These are phyloP conservation scores for Verasper variegatus DNA, from an alignment of 2,113 vertebrate genomes.

Conservation along the genomic window DNA sequence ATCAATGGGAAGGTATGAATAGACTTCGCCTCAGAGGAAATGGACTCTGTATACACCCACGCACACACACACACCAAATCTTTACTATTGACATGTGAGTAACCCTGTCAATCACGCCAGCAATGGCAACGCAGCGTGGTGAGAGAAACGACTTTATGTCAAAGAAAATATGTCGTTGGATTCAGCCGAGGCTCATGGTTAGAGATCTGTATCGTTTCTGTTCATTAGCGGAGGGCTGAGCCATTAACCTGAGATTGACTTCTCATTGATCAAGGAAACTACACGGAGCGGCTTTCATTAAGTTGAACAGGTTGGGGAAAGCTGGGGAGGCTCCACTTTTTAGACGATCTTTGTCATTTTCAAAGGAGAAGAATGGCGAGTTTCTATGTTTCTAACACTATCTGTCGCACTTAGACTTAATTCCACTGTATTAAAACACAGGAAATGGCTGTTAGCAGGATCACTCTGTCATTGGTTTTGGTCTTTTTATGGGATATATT, in stretches of 20 bases:
- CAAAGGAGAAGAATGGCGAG: not conserved
- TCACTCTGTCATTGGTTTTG: not conserved
- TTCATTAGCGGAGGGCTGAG: slow-evolving; percentile 72
- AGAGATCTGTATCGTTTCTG: slow-evolving; percentile 63
- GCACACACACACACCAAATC: slow-evolving; percentile 58
- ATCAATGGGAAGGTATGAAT: slow-evolving; percentile 82
- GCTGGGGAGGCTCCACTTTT: slow-evolving; percentile 24
- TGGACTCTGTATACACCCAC: slow-evolving; percentile 58
- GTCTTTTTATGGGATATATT: not conserved
- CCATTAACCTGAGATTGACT: slow-evolving; percentile 81
- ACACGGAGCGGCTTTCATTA: slow-evolving; percentile 59
- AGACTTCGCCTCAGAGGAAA: slow-evolving; percentile 75
- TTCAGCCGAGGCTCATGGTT: slow-evolving; percentile 60
- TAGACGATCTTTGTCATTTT: not conserved
- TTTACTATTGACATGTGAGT: slow-evolving; percentile 81
- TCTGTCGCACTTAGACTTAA: too few species aligned
- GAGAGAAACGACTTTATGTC: slow-evolving; percentile 76
- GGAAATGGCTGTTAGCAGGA: not conserved
- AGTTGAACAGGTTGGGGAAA: slow-evolving; percentile 47
- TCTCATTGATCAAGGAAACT: slow-evolving; percentile 77
- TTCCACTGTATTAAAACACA: not conserved
- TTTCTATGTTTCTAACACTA: not conserved
- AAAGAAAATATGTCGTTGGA: slow-evolving; percentile 78
- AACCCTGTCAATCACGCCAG: slow-evolving; percentile 75
- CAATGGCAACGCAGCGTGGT: slow-evolving; percentile 25